phyloP scores from a whole-genome alignment of 2,113 vertebrate species.

The Orycteropus afer region DNA sequence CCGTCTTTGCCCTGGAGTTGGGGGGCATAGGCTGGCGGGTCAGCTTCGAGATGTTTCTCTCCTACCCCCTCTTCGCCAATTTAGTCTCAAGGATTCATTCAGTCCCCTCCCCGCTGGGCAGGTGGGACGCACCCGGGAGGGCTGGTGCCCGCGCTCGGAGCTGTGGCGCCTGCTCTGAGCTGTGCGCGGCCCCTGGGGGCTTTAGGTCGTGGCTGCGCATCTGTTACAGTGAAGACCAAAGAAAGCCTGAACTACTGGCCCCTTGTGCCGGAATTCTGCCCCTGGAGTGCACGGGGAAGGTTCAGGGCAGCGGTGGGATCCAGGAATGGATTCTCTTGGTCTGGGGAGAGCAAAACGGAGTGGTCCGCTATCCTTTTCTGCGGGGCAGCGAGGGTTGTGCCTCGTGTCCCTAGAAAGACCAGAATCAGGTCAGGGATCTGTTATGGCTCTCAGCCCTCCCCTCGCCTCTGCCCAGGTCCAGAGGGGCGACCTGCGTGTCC shows the following conservation, averaged over 20 bases:
- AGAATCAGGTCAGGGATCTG: not conserved
- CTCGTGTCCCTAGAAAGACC: not conserved
- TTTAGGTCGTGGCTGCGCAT: not conserved
- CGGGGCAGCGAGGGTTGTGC: not conserved
- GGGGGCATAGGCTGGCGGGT: not conserved
- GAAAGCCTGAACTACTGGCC: not conserved
- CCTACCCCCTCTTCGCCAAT: not conserved
- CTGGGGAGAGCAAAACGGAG: not conserved
- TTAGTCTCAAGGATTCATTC: not conserved
- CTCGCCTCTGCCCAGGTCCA: no score
- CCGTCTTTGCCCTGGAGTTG: not conserved
- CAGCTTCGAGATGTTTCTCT: not conserved
- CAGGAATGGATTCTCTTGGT: not conserved
- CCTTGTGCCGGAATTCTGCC: not conserved
- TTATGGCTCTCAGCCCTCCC: not conserved
- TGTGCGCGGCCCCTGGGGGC: constrained; percentile 19
- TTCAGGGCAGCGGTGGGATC: not conserved
- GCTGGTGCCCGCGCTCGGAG: not conserved
- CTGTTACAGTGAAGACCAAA: constrained; percentile 12
- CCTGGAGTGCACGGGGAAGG: not conserved
- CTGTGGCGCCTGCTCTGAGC: not conserved
- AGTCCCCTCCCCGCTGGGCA: not conserved
- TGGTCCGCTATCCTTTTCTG: not conserved
- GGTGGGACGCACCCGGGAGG: constrained; percentile 20
- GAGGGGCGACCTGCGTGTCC: not conserved